These are phyloP conservation scores for Leptodactylus fuscus DNA, from an alignment of 2,113 vertebrate species.

Conservation along the genomic window DNA sequence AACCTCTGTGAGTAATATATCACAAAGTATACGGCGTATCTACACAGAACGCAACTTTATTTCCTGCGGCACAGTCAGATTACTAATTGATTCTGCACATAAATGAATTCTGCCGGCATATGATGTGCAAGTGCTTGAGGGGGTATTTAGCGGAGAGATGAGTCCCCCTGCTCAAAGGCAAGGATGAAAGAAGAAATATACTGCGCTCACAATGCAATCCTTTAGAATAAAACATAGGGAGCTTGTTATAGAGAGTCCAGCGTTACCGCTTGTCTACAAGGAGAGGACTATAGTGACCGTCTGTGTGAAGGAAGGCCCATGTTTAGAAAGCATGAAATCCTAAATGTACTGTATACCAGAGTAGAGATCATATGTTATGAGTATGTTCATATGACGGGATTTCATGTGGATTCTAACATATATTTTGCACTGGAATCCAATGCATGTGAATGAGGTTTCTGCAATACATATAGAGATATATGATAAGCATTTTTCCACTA, in stretches of 20 bases:
- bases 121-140: slow-evolving; percentile 25
- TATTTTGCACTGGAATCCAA: too few species aligned
- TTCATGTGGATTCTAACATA: too few species aligned
- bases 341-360: not conserved
- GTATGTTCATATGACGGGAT: too few species aligned
- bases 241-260: not conserved
- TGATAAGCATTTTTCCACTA: too few species aligned
- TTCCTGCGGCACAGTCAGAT: not conserved
- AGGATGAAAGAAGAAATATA: slow-evolving; percentile 5
- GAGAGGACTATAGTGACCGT: not conserved
- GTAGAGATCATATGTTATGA: too few species aligned
- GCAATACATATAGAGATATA: too few species aligned
- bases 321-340: not conserved
- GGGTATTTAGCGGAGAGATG: not conserved
- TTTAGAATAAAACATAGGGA: not conserved
- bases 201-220: not conserved
- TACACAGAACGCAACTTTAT: not conserved
- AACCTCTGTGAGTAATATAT: not conserved
- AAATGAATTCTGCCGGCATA: not conserved
- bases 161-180: not conserved
- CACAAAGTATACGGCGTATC: not conserved
- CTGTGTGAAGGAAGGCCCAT: not conserved
- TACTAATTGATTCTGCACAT: slow-evolving; percentile 7
- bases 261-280: not conserved
- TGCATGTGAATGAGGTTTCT: too few species aligned